Conservation (phyloP, 2,797 vertebrate species). For the Acrocephalus scirpaceus region DNA sequence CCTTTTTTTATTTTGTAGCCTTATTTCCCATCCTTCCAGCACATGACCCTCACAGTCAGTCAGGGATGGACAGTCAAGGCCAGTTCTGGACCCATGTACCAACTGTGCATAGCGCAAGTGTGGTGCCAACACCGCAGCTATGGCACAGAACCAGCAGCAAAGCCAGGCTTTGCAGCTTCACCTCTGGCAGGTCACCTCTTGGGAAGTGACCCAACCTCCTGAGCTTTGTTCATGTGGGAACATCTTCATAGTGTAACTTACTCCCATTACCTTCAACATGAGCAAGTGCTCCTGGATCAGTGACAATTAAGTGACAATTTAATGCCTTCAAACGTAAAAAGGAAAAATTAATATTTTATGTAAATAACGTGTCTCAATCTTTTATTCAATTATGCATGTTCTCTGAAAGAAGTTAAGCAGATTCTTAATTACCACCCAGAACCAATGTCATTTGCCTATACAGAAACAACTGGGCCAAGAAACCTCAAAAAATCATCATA, state of each 20-base stretch:
- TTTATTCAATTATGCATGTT: not conserved
- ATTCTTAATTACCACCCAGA: not conserved
- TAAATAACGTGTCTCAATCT: not conserved
- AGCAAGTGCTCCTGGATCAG: not conserved
- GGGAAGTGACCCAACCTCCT: not conserved
- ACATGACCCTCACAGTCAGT: not conserved
- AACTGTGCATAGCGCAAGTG: rapidly evolving
- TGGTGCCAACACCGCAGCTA: not conserved
- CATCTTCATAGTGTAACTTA: not conserved
- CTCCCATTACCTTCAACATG: not conserved
- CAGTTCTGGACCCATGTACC: no score
- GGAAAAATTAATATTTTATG: not conserved
- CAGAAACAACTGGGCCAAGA: not conserved
- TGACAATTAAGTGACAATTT: not conserved
- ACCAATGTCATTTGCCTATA: not conserved
- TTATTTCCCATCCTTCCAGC: not conserved
- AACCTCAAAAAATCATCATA: not conserved
- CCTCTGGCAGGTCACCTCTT: not conserved
- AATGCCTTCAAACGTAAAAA: not conserved
- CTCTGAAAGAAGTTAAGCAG: not conserved
- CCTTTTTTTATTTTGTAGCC: not conserved
- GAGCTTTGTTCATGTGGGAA: not conserved
- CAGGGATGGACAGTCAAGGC: not conserved
- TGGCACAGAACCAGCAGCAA: rapidly evolving
- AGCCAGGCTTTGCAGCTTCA: not conserved